Percentiles rank a stretch among this genome's conserved stretches.
These are phyloP conservation scores for Plusia festucae DNA, from an alignment of 2,888 invertebrate species.

Conservation along the genomic window DNA sequence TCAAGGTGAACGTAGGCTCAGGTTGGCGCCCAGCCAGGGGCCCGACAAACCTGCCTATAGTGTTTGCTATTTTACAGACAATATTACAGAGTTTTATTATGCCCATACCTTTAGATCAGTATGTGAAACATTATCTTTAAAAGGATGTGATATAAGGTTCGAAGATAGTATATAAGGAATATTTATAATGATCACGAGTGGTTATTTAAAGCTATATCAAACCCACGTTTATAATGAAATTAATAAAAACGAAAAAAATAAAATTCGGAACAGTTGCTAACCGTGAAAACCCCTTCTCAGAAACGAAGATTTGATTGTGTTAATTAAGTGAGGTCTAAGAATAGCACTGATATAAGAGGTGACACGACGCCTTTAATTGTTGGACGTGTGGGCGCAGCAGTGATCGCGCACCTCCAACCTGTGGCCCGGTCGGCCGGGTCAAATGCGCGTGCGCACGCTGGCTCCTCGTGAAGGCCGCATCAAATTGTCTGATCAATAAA, in stretches of 20 bases:
- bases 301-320: slow-evolving; percentile 40
- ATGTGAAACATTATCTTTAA: slow-evolving; percentile 33
- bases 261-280: slow-evolving; percentile 27
- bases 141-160: background rate
- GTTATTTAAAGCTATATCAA: background rate
- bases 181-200: too few relatives aligned
- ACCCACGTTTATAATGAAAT: background rate
- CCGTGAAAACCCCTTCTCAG: slow-evolving; percentile 29
- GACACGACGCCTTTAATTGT: slow-evolving; percentile 47
- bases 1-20: slow-evolving; percentile 46
- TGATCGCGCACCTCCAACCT: slow-evolving; percentile 34
- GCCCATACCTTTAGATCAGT: slow-evolving; percentile 32
- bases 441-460: slow-evolving; percentile 36
- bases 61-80: slow-evolving; percentile 39
- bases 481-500: slow-evolving; percentile 45
- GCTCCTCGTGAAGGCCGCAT: slow-evolving; percentile 40
- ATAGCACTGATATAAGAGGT: slow-evolving; percentile 46
- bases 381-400: slow-evolving; percentile 43
- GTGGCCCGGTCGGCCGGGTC: slow-evolving; percentile 35
- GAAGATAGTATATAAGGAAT: too few relatives aligned
- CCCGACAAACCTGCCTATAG: slow-evolving; percentile 20
- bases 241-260: slow-evolving; percentile 30
- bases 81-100: slow-evolving; percentile 43
- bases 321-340: slow-evolving; percentile 49
- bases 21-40: slow-evolving; percentile 50